Conservation (phyloP, 2,113 vertebrate genomes). For the Cyprinus carpio region DNA sequence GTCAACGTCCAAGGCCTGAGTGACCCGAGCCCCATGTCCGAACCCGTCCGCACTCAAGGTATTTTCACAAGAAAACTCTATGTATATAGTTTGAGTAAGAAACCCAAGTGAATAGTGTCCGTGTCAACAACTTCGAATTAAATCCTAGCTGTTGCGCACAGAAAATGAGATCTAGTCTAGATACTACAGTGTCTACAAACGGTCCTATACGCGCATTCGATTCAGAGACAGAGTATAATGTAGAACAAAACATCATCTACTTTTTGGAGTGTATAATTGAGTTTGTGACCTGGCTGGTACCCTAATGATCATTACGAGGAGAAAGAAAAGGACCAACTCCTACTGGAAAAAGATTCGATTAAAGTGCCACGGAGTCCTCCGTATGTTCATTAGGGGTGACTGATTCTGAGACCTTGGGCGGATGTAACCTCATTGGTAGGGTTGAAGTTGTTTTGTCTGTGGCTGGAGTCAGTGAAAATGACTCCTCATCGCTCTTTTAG, state of each 20-base stretch:
- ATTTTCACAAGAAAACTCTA: background rate
- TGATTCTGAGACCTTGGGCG: slow-evolving; percentile 57
- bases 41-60: slow-evolving; percentile 98
- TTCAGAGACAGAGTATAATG: slow-evolving; percentile 66
- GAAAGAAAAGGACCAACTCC: slow-evolving; percentile 63
- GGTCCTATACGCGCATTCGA: slow-evolving; percentile 63
- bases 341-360: slow-evolving; percentile 70
- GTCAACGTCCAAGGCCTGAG: slow-evolving; percentile 94
- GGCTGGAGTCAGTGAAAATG: slow-evolving; percentile 3
- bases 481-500: background rate
- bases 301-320: slow-evolving; percentile 72
- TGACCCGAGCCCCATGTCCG: slow-evolving; percentile 94
- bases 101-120: background rate
- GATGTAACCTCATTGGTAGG: slow-evolving; percentile 45
- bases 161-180: slow-evolving; percentile 4
- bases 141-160: background rate
- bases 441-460: slow-evolving; percentile 16
- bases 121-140: background rate
- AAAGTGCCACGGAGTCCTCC: slow-evolving; percentile 58
- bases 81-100: background rate
- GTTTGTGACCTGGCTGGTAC: slow-evolving; percentile 67
- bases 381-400: slow-evolving; percentile 65
- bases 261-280: slow-evolving; percentile 66
- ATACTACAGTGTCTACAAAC: slow-evolving; percentile 12
- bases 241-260: slow-evolving; percentile 70